Conservation (phyloP, 2,888 invertebrate species). For the Ornithoptera priamus region DNA sequence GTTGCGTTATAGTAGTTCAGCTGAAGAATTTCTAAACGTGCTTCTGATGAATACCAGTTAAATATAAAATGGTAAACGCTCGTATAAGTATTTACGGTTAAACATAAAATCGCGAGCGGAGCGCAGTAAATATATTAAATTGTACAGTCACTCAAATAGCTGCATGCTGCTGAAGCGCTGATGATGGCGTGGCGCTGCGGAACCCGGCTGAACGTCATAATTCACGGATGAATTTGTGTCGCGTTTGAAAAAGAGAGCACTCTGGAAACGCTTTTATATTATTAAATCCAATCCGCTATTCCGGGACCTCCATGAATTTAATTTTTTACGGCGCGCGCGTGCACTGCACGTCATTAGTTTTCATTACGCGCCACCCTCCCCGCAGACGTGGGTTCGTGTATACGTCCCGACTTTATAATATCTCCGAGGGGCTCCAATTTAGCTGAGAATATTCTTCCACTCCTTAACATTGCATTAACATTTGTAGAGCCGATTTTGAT, state of each 20-base stretch:
- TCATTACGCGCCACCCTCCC: constrained; percentile 64
- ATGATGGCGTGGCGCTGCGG: constrained; percentile 18
- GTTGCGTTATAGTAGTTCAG: too few relatives aligned
- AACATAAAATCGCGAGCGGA: too few relatives aligned
- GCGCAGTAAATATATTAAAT: too few relatives aligned
- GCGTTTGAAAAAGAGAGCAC: constrained; percentile 48
- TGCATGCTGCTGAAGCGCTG: neutral
- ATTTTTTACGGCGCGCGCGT: constrained; percentile 71
- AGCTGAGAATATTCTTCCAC: neutral
- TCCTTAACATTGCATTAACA: too few relatives aligned
- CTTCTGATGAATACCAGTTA: too few relatives aligned
- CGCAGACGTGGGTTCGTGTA: neutral
- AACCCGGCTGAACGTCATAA: constrained; percentile 45
- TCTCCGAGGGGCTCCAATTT: neutral
- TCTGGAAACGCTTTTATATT: constrained; percentile 37
- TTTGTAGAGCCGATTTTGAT: too few relatives aligned
- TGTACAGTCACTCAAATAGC: neutral
- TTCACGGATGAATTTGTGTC: constrained; percentile 36
- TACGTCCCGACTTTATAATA: neutral
- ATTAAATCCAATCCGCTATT: constrained; percentile 66
- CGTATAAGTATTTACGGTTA: too few relatives aligned
- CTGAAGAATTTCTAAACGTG: too few relatives aligned
- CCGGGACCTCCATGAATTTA: constrained; percentile 64
- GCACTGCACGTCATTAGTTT: constrained; percentile 70
- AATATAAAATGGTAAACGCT: too few relatives aligned